Evolutionary conservation across 2,113 vertebrate species (phyloP), one percentile per base, ranked within the genome.

Genomic region (Tenrec ecaudatus): DNA sequence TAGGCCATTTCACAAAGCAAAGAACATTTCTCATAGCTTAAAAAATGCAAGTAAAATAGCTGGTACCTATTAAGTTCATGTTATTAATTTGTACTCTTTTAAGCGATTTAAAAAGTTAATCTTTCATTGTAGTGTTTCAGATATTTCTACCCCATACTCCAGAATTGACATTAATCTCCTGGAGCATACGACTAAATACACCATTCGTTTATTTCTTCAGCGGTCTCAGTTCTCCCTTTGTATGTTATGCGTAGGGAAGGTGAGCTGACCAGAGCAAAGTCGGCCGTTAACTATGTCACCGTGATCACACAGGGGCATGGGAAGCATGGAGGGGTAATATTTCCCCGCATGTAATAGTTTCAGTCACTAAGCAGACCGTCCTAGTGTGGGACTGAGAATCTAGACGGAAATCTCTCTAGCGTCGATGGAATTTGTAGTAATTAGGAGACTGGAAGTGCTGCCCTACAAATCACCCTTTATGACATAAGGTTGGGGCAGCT

Each of bases 61-160:
- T 92, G 57, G 12, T 12, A 76, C 91, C 83, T 92, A 33, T 94
- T 82, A 86, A 88, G 25, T 91, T 78, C 11, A 86, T 40, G 73
- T 94, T 82, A 9, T 90, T 93, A 82, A 82, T 71, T 95, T 96
- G 94, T 58, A 60, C 85, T 94, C 33, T 90, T 79, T 86, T 92
- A 69, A 86, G 38, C 90, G 53, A 93, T 58, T 58, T 66, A 79
- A 57, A 71, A 92, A 76, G 53, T 7, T 53, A 94, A 82, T 89
- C 1, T 47, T 79, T 69, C 12, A 58, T 82, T 62, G 27, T 81
- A 11, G 82, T 95, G 71, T 95, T 75, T 62, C 22, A 62, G 38
- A 86, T 23, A 78, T 62, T 83, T 91, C 82, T 53, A n/a, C 40
- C 2, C 38, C 82, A 62, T 64, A 84, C 73, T 92, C 22, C 7